phyloP scores from a whole-genome alignment of 2,888 invertebrate genomes.

The Camponotus fellah region DNA sequence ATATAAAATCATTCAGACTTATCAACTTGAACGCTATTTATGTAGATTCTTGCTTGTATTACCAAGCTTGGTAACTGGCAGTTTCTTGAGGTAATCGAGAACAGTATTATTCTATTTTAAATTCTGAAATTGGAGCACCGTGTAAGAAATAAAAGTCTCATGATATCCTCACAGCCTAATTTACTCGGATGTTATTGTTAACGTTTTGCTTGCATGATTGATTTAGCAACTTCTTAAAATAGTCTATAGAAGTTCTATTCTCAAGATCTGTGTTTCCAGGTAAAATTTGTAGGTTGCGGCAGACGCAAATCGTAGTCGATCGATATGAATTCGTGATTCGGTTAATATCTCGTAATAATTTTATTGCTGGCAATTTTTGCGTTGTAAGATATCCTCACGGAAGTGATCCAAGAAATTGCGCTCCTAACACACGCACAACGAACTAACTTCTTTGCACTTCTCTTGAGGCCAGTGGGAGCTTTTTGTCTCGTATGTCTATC shows the following conservation, averaged over 20 bases:
- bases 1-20: not conserved
- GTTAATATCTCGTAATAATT: not conserved
- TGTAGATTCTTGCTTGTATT: not conserved
- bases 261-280: constrained; percentile 2
- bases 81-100: constrained; percentile 14
- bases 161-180: not conserved
- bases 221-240: constrained; percentile 30
- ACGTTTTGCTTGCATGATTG: not conserved
- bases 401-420: constrained; percentile 4
- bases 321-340: not conserved
- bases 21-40: not conserved
- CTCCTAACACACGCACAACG: constrained; percentile 8
- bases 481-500: constrained; percentile 65
- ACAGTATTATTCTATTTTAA: constrained; percentile 37
- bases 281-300: not conserved
- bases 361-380: constrained; percentile 1
- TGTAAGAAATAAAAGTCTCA: constrained; percentile 25
- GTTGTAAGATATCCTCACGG: not conserved
- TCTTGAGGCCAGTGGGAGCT: constrained; percentile 14
- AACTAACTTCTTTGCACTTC: constrained; percentile 31
- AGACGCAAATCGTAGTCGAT: not conserved
- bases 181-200: constrained; percentile 14
- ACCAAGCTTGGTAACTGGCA: not conserved
- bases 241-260: constrained; percentile 13
- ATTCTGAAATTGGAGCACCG: constrained; percentile 28